A percentile compares a stretch with the other conserved stretches of the same genome.
Evolutionary conservation across 2,797 vertebrate genomes (phyloP).

Genomic region (Halcyon badia): DNA sequence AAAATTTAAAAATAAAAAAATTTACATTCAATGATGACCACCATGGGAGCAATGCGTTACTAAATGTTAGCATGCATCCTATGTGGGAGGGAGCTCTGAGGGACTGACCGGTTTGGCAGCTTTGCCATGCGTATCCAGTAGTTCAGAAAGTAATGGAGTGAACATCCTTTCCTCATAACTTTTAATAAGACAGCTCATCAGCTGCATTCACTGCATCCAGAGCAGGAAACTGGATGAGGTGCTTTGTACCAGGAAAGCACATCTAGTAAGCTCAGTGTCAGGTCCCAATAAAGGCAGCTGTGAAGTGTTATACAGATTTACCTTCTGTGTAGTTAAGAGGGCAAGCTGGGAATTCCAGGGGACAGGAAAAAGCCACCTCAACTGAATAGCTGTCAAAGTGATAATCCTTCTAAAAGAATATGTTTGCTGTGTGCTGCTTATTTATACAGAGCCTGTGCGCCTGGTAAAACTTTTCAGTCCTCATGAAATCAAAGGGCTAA

Average conservation of each 20-base stretch:
- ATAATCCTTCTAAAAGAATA: constrained; percentile 62
- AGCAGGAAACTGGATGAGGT: constrained; percentile 36
- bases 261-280: constrained; percentile 46
- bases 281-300: constrained; percentile 50
- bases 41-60: not conserved
- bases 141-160: constrained; percentile 49
- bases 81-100: not conserved
- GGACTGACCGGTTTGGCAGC: not conserved
- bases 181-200: constrained; percentile 66
- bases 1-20: not conserved
- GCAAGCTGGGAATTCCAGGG: constrained; percentile 54
- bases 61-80: not conserved
- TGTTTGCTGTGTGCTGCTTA: constrained; percentile 55
- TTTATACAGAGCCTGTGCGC: constrained; percentile 38
- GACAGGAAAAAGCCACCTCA: constrained; percentile 50
- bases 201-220: not conserved
- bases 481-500: constrained; percentile 32
- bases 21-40: not conserved
- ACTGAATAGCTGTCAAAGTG: constrained; percentile 65
- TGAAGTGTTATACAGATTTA: constrained; percentile 60
- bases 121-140: not conserved
- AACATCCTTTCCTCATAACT: constrained; percentile 54
- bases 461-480: constrained; percentile 53
- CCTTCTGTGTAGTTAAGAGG: constrained; percentile 57
- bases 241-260: constrained; percentile 52